phyloP scores from a whole-genome alignment of 2,113 vertebrate species.

The Platanista minor region DNA sequence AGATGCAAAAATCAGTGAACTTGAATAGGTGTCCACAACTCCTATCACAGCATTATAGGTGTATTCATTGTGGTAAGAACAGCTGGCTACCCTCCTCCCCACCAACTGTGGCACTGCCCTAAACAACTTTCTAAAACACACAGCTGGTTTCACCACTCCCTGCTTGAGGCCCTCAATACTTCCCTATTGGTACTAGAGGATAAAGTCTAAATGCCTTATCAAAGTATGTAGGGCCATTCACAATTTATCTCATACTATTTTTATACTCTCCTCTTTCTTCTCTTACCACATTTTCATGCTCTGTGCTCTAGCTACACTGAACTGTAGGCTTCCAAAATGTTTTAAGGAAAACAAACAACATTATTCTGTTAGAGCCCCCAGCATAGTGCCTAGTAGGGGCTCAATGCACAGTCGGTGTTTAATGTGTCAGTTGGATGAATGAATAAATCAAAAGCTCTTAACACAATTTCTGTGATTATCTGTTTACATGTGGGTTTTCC shows the following conservation, averaged over 20 bases:
- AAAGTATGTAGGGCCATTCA: neutral
- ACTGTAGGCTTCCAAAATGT: neutral
- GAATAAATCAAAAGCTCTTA: neutral
- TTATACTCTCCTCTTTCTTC: neutral
- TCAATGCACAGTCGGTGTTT: neutral
- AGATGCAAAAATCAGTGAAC: neutral
- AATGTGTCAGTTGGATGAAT: neutral
- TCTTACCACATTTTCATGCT: neutral
- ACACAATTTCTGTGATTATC: neutral
- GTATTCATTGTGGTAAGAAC: neutral
- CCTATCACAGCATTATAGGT: neutral
- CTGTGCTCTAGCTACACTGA: neutral
- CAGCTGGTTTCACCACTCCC: neutral
- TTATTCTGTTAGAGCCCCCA: neutral
- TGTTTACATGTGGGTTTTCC: neutral
- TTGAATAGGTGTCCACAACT: neutral
- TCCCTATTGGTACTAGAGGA: neutral
- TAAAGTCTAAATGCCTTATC: constrained; percentile 37
- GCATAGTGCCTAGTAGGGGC: neutral
- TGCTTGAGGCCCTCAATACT: neutral
- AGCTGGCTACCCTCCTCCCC: neutral
- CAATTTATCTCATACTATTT: neutral
- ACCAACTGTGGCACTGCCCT: neutral
- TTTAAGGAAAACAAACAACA: neutral
- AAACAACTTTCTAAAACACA: neutral